A percentile compares a stretch with the other conserved stretches of the same genome.
Evolutionary conservation across 2,888 invertebrate genomes (phyloP).

Genomic region (Tetranychus truncatus): DNA sequence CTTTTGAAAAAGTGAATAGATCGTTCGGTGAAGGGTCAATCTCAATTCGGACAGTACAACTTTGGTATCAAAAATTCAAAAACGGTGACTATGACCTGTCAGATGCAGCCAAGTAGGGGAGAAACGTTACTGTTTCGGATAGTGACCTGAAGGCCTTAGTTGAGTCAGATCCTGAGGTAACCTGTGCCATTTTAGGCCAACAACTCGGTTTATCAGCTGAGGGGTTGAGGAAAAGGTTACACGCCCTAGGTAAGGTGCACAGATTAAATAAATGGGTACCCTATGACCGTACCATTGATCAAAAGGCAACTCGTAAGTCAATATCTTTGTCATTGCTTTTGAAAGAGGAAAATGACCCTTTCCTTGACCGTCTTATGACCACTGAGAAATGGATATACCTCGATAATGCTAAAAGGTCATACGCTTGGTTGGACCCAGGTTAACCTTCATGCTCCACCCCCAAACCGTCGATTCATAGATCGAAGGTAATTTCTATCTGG

Average conservation of each 20-base stretch:
- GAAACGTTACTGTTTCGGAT: not conserved
- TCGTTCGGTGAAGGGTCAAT: not conserved
- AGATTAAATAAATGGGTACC: constrained; percentile 8
- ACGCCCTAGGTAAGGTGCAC: not conserved
- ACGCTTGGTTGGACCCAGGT: not conserved
- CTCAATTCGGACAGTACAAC: not conserved
- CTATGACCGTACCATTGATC: not conserved
- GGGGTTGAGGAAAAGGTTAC: not conserved
- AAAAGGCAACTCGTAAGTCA: not conserved
- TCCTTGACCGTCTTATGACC: not conserved
- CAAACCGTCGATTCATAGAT: constrained; percentile 11
- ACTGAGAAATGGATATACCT: not conserved
- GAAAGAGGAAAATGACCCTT: not conserved
- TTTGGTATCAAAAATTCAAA: not conserved
- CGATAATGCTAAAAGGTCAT: not conserved
- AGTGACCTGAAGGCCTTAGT: not conserved
- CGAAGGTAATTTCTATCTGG: constrained; percentile 24
- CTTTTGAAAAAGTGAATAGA: not conserved
- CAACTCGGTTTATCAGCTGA: not conserved
- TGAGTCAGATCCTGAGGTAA: not conserved
- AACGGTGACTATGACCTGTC: not conserved
- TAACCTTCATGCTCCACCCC: not conserved
- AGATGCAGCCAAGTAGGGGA: too few relatives aligned
- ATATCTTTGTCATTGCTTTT: constrained; percentile 3
- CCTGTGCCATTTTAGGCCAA: constrained; percentile 8